Base-by-base conservation (phyloP, 1,140 invertebrate species). In the Nephotettix cincticeps region DNA sequence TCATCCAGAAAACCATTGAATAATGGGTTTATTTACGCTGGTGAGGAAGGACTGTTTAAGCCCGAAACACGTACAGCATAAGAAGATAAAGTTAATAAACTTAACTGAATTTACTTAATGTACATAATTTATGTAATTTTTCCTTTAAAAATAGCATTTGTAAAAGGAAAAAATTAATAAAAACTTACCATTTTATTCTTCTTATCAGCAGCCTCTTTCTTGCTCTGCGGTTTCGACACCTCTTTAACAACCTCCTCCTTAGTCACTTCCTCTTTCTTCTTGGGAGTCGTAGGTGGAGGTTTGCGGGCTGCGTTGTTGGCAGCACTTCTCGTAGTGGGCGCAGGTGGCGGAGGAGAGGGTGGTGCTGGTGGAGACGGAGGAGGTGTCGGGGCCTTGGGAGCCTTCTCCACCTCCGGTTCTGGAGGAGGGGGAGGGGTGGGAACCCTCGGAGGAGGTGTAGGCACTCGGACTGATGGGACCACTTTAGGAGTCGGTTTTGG, bases 111-210 rank as follows among this genome's bases (percentile, higher is more conserved):
- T n/a, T n/a, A n/a, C n/a, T n/a, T n/a, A n/a, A n/a, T n/a, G n/a
- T n/a, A n/a, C n/a, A n/a, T n/a, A n/a, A n/a, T n/a, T n/a, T n/a
- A n/a, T n/a, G n/a, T n/a, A n/a, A n/a, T n/a, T n/a, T n/a, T n/a
- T n/a, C n/a, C n/a, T n/a, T n/a, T n/a, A n/a, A n/a, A n/a, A n/a
- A n/a, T n/a, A n/a, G n/a, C n/a, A n/a, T n/a, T n/a, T n/a, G n/a
- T n/a, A n/a, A n/a, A n/a, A n/a, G n/a, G n/a, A n/a, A n/a, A n/a
- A n/a, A n/a, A n/a, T n/a, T n/a, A n/a, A n/a, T n/a, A n/a, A n/a
- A n/a, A 36, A 14, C 32, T 81, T 78, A 82, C 83, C 83, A 84
- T 83, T 81, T 84, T 84, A 70, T 81, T 81, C 73, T 83, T 83
- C 65, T 83, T 82, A 70, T 83, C 84, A 11, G 68, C 43, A 80